Conservation (phyloP, 2,797 vertebrate species). For the Zalophus californianus region DNA sequence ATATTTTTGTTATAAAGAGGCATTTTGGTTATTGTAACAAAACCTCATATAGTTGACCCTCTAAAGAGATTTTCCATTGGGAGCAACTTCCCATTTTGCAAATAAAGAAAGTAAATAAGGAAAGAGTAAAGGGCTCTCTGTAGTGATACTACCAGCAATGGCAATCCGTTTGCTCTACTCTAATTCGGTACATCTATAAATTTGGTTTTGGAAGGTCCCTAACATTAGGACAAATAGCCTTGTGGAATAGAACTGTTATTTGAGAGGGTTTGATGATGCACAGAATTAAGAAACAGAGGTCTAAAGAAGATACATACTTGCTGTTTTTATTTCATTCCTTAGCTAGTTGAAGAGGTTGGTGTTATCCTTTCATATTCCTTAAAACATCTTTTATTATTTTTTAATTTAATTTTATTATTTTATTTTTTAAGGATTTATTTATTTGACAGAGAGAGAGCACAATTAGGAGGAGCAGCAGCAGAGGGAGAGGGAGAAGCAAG, state of each 20-base stretch:
- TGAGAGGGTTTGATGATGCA: neutral
- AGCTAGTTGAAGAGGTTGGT: neutral
- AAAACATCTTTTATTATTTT: neutral
- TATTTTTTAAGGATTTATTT: too few relatives aligned
- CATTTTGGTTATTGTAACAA: slow-evolving; percentile 28
- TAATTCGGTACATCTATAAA: neutral
- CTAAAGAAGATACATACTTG: neutral
- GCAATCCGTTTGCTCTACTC: neutral
- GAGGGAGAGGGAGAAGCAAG: too few relatives aligned
- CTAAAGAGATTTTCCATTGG: neutral
- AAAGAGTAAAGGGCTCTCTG: neutral
- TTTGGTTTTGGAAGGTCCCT: neutral
- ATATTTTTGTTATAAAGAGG: slow-evolving; percentile 18
- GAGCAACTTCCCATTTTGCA: slow-evolving; percentile 11
- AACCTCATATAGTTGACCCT: neutral
- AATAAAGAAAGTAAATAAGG: neutral
- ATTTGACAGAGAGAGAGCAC: too few relatives aligned
- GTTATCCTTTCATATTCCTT: slow-evolving; percentile 26
- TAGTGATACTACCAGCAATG: neutral
- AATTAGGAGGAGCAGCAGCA: too few relatives aligned
- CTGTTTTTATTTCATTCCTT: slow-evolving; percentile 6
- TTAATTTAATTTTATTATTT: too few relatives aligned
- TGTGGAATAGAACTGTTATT: neutral
- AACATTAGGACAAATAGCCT: neutral
- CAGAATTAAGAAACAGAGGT: neutral